These are phyloP conservation scores for Mythimna pallens DNA, from an alignment of 2,888 invertebrate genomes.

Conservation along the genomic window DNA sequence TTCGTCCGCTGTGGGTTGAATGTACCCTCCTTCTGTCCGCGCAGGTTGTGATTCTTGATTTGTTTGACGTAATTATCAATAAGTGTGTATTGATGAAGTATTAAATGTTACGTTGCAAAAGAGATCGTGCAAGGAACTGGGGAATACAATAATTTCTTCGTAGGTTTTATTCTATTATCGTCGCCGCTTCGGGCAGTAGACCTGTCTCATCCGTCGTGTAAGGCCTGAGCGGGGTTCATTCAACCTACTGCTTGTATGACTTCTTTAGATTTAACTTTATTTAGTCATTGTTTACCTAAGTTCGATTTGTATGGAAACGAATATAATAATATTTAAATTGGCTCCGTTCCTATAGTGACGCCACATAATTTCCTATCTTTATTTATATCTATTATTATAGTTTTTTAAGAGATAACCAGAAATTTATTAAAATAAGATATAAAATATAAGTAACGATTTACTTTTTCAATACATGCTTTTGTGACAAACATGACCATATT, in stretches of 20 bases:
- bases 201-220: conserved; percentile 39
- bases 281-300: conserved; percentile 88
- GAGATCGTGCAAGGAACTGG: conserved; percentile 28
- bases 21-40: conserved; percentile 56
- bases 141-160: conserved; percentile 40
- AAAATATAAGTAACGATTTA: conserved; percentile 70
- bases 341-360: conserved; percentile 88
- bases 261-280: conserved; percentile 88
- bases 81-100: conserved; percentile 58
- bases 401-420: conserved; percentile 78
- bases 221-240: conserved; percentile 58
- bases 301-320: conserved; percentile 84
- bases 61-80: conserved; percentile 61
- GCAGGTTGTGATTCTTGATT: conserved; percentile 76
- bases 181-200: conserved; percentile 33
- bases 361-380: conserved; percentile 84
- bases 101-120: conserved; percentile 38
- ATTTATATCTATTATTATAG: conserved; percentile 87
- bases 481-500: conserved; percentile 74
- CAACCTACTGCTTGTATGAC: conserved; percentile 75
- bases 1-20: conserved; percentile 69
- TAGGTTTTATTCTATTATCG: conserved; percentile 50
- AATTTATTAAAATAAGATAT: conserved; percentile 78
- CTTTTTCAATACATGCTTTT: conserved; percentile 72
- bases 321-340: conserved; percentile 82